phyloP scores from a whole-genome alignment of 2,113 vertebrate species.

The Cranoglanis bouderius region DNA sequence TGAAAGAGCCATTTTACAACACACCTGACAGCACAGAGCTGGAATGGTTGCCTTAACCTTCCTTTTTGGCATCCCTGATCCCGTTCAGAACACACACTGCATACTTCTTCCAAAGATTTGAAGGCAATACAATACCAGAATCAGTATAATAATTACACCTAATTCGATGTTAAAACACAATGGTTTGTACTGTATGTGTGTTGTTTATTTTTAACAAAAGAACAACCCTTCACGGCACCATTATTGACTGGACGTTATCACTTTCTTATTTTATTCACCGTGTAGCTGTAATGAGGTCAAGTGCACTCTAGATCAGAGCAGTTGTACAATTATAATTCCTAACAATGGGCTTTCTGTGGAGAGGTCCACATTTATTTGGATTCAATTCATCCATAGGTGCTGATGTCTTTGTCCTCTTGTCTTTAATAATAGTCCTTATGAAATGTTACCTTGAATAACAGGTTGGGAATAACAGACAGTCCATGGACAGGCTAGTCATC shows the following conservation, averaged over 20 bases:
- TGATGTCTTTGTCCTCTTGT: conserved; percentile 23
- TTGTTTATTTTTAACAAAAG: background rate
- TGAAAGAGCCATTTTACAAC: conserved; percentile 55
- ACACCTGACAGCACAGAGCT: conserved; percentile 37
- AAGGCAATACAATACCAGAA: conserved; percentile 59
- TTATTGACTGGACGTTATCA: background rate
- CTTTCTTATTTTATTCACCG: background rate
- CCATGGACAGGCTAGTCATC: background rate
- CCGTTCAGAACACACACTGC: conserved; percentile 33
- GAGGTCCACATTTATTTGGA: conserved; percentile 2
- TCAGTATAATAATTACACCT: conserved; percentile 37
- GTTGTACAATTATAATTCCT: conserved; percentile 26
- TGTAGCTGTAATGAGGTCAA: conserved; percentile 27
- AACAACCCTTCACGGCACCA: background rate
- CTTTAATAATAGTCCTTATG: conserved; percentile 21
- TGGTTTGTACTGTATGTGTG: background rate
- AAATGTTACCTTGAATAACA: conserved; percentile 37
- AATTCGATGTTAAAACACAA: background rate
- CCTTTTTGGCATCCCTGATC: conserved; percentile 40
- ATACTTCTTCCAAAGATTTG: conserved; percentile 61
- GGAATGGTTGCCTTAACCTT: conserved; percentile 71
- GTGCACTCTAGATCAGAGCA: conserved; percentile 13
- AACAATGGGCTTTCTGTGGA: conserved; percentile 15
- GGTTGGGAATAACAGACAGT: background rate
- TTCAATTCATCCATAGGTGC: background rate